A percentile compares a stretch with the other conserved stretches of the same genome.
Evolutionary conservation across 2,888 invertebrate species (phyloP).

Genomic region (Caenorhabditis japonica): DNA sequence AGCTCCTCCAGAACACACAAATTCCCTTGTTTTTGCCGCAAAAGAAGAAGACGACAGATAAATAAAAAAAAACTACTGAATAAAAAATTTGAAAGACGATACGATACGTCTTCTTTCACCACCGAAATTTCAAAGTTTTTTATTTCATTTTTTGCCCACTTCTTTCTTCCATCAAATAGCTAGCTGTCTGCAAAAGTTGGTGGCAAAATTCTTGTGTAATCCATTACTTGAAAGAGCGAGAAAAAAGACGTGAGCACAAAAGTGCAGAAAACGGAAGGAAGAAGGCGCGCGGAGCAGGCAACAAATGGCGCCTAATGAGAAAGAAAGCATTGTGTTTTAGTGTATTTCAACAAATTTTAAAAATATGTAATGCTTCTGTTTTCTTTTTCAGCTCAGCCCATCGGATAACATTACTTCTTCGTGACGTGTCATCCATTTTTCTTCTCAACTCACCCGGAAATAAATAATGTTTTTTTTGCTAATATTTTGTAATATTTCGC

Average conservation of each 20-base stretch:
- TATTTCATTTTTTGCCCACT: too few relatives aligned
- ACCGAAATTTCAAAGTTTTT: too few relatives aligned
- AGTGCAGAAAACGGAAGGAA: constrained; percentile 5
- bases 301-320: constrained; percentile 17
- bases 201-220: neutral
- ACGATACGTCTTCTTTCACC: too few relatives aligned
- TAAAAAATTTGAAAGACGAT: too few relatives aligned
- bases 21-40: neutral
- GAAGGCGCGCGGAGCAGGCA: neutral
- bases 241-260: neutral
- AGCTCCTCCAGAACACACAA: neutral
- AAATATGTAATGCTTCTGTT: neutral
- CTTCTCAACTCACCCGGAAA: too few relatives aligned
- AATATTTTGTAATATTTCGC: too few relatives aligned
- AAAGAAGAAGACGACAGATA: too few relatives aligned
- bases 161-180: too few relatives aligned
- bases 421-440: constrained; percentile 1
- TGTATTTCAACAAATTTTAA: neutral
- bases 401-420: constrained; percentile 10
- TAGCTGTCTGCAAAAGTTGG: too few relatives aligned
- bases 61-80: too few relatives aligned
- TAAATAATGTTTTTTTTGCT: too few relatives aligned
- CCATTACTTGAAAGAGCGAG: neutral
- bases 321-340: neutral
- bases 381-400: constrained; percentile 43